Evolutionary conservation across 2,113 vertebrate species (phyloP).

Genomic region (Coryphaenoides rupestris): DNA sequence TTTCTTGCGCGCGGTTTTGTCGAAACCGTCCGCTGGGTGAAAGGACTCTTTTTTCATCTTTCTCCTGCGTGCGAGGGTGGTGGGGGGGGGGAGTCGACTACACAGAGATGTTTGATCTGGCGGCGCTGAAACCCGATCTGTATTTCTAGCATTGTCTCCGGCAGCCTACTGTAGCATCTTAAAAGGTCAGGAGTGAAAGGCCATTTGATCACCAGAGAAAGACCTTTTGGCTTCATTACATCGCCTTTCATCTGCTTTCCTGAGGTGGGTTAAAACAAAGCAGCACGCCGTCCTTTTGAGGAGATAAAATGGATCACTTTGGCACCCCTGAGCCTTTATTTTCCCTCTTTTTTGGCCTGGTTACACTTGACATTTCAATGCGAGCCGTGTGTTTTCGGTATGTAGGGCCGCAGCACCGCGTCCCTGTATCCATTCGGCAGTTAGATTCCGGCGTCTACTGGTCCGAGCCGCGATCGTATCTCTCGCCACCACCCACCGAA

Average conservation of each 20-base stretch:
- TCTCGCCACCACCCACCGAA: conserved; percentile 33
- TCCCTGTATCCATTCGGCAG: conserved; percentile 7
- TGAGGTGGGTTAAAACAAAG: conserved; percentile 68
- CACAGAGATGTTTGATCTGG: conserved; percentile 66
- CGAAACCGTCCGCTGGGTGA: conserved; percentile 53
- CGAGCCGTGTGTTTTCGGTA: conserved; percentile 9
- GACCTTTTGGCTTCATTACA: conserved; percentile 69
- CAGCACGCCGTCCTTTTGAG: conserved; percentile 65
- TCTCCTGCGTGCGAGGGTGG: conserved; percentile 47
- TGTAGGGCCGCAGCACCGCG: conserved; percentile 39
- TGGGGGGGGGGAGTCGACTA: conserved; percentile 49
- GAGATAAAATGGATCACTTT: conserved; percentile 61
- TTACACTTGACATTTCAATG: no score
- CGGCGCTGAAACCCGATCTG: conserved; percentile 65
- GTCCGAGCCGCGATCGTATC: no score
- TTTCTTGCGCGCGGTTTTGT: conserved; percentile 30
- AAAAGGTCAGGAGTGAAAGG: conserved; percentile 77
- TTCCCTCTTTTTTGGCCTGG: background rate
- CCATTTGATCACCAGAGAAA: conserved; percentile 76
- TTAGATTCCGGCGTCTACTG: conserved; percentile 40
- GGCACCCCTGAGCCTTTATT: conserved; percentile 55
- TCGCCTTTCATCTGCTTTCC: conserved; percentile 70
- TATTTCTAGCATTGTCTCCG: conserved; percentile 69
- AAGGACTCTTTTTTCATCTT: conserved; percentile 55
- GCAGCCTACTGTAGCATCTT: conserved; percentile 74